Evolutionary conservation across 1,140 invertebrate species (phyloP).

Genomic region (Pemphigus obesinymphae): DNA sequence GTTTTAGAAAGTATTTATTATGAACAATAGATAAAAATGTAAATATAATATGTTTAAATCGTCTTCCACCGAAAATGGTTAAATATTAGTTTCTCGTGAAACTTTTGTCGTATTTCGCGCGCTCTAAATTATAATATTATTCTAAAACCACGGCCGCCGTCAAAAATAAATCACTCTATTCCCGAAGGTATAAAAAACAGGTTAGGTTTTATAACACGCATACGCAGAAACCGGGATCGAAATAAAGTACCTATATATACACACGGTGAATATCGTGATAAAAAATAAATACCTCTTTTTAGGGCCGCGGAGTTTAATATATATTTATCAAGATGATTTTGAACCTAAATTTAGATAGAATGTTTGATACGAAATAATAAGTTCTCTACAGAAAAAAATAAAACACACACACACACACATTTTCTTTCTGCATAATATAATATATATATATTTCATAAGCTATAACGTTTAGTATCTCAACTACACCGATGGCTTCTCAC

Average conservation of each 20-base stretch:
- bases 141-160: not conserved
- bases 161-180: conserved; percentile 9
- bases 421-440: no score
- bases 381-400: not conserved
- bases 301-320: not conserved
- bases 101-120: not conserved
- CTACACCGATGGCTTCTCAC: no score
- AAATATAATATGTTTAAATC: no score
- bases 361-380: not conserved
- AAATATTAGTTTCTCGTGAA: not conserved
- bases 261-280: not conserved
- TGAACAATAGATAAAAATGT: no score
- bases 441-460: no score
- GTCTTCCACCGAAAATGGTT: not conserved
- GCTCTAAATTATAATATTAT: not conserved
- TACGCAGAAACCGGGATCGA: not conserved
- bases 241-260: no score
- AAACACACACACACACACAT: not conserved
- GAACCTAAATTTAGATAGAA: not conserved
- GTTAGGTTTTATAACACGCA: conserved; percentile 8
- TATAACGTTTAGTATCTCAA: no score
- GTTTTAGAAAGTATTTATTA: no score
- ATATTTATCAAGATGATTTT: not conserved
- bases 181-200: conserved; percentile 11
- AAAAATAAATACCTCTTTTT: conserved; percentile 20